Conservation (phyloP, 2,888 invertebrate genomes). For the Athalia rosae region DNA sequence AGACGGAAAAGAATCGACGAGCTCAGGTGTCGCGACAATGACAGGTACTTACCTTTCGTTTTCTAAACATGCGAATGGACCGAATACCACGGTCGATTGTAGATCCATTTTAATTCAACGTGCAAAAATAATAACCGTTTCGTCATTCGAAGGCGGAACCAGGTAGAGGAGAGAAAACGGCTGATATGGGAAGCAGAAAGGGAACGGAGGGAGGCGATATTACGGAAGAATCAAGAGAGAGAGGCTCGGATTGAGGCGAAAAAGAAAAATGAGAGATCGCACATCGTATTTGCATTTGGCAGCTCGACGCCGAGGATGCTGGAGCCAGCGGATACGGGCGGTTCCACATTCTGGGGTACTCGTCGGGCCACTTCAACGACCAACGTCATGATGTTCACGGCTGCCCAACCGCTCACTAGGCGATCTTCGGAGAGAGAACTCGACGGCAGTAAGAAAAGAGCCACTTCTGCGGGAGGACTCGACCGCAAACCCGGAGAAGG, state of each 20-base stretch:
- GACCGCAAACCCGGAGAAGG: conserved; percentile 81
- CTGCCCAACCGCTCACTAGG: conserved; percentile 84
- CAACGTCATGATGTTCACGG: conserved; percentile 85
- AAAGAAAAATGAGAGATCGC: conserved; percentile 84
- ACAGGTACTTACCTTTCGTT: conserved; percentile 72
- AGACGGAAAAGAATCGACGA: conserved; percentile 88
- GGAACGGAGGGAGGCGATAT: conserved; percentile 89
- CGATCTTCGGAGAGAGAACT: conserved; percentile 90
- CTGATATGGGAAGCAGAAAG: conserved; percentile 92
- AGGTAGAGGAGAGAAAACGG: conserved; percentile 92
- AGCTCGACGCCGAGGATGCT: conserved; percentile 92
- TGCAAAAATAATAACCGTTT: neutral
- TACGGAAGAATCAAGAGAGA: conserved; percentile 90
- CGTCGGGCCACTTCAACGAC: conserved; percentile 93
- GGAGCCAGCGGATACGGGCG: conserved; percentile 87
- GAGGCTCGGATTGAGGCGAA: conserved; percentile 88
- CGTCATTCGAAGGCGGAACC: conserved; percentile 65
- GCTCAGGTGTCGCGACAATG: conserved; percentile 85
- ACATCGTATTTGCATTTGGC: conserved; percentile 90
- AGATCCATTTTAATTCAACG: too few relatives aligned
- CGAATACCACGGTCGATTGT: too few relatives aligned
- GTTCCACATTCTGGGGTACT: conserved; percentile 87
- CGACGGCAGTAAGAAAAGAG: conserved; percentile 85
- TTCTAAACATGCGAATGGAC: too few relatives aligned
- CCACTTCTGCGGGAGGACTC: conserved; percentile 83